Conservation (phyloP, 2,888 invertebrate genomes). For the Hemistola chrysoprasaria region DNA sequence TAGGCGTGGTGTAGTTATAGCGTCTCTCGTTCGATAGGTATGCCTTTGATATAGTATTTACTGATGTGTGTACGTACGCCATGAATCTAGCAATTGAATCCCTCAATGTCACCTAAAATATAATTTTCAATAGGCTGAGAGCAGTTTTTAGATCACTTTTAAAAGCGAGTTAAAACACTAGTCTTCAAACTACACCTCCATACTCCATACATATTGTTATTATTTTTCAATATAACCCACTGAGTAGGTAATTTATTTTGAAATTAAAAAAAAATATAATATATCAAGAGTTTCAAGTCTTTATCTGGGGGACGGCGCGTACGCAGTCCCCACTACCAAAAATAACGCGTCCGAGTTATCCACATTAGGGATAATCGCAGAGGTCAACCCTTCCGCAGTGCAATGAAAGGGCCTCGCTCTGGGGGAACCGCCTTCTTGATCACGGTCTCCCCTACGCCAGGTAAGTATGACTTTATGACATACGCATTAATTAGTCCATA, state of each 20-base stretch:
- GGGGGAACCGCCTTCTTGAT: slow-evolving; percentile 19
- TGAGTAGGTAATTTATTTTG: no score
- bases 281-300: no score
- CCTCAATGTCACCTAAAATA: slow-evolving; percentile 83
- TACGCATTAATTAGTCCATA: not conserved
- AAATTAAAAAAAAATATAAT: no score
- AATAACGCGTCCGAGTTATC: not conserved
- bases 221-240: no score
- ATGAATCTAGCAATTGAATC: slow-evolving; percentile 96
- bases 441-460: slow-evolving; percentile 19
- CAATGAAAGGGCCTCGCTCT: not conserved
- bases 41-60: slow-evolving; percentile 93
- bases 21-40: slow-evolving; percentile 95
- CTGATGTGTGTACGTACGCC: slow-evolving; percentile 97
- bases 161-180: no score
- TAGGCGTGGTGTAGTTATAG: slow-evolving; percentile 98
- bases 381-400: no score
- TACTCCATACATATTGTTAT: no score
- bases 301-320: not conserved
- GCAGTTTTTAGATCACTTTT: no score
- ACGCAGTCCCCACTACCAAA: not conserved
- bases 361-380: no score
- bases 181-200: no score
- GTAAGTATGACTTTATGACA: slow-evolving; percentile 8
- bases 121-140: no score